Evolutionary conservation across 2,797 vertebrate genomes (phyloP), one percentile per base, ranked within the genome.

Genomic region (Fistularia commersonii): DNA sequence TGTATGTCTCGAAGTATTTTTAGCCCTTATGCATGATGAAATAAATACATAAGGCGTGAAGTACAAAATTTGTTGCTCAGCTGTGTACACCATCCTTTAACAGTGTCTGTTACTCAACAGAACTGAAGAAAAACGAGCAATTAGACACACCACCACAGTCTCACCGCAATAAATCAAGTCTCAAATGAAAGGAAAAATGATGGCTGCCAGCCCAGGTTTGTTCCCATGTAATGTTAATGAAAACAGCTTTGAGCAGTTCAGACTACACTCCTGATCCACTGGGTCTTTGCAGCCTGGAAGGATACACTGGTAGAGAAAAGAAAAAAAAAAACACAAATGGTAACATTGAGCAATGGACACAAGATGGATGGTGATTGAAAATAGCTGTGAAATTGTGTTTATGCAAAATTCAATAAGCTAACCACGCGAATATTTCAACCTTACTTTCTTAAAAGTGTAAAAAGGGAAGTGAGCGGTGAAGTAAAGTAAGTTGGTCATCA

Each of bases 401-500:
- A 23, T 23, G 23, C 4, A 2, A 23, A 23, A 23, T 23, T 2
- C 23, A 23, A 23, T 23, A 23, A 23, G 23, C 2, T 23, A 4
- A n/a, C n/a, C n/a, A n/a, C n/a, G n/a, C n/a, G n/a, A n/a, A 23
- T 23, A 23, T 23, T 23, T 23, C 23, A 23, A 23, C 23, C 23
- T 23, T 23, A 23, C 23, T 23, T 23, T 23, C 23, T 23, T 23
- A 23, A 23, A 23, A 23, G 11, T n/a, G 31, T 32, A 45, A 45
- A 45, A 13, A 31, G 32, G n/a, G 12, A 46, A 34, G 32, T 14
- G 13, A 49, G 43, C 66, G 62, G 77, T 63, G 57, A 66, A 43
- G 47, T 51, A 41, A 61, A 66, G 64, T 56, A 75, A 81, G 85
- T 86, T 69, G 75, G 69, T 75, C 83, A 87, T 85, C 48, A 76